Evolutionary conservation across 1,140 invertebrate species (phyloP).

Genomic region (Ladona fulva): DNA sequence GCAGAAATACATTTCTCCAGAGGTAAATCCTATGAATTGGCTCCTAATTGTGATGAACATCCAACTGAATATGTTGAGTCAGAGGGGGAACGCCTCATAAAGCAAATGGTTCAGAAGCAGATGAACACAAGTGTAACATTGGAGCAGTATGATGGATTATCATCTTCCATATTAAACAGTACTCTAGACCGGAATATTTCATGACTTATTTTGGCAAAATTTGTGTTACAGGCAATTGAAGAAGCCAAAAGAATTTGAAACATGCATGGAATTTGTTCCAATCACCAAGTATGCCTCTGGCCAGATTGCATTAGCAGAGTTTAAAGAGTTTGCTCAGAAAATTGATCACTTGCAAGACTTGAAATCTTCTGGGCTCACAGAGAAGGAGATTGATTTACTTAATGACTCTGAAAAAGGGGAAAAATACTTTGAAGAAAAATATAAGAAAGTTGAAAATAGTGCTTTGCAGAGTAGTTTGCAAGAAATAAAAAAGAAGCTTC

Average conservation of each 20-base stretch:
- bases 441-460: conserved; percentile 26
- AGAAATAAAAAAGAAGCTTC: conserved; percentile 20
- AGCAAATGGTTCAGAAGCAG: conserved; percentile 29
- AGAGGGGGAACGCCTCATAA: conserved; percentile 29
- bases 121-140: conserved; percentile 26
- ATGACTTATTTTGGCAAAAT: no score
- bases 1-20: conserved; percentile 17
- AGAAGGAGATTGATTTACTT: conserved; percentile 27
- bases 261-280: conserved; percentile 23
- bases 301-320: conserved; percentile 24
- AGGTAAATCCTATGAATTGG: conserved; percentile 14
- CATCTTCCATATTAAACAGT: not conserved
- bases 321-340: conserved; percentile 21
- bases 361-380: conserved; percentile 25
- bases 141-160: conserved; percentile 26
- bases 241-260: conserved; percentile 26
- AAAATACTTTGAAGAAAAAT: conserved; percentile 23
- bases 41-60: conserved; percentile 16
- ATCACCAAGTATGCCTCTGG: conserved; percentile 26
- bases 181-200: no score
- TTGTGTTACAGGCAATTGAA: conserved; percentile 26
- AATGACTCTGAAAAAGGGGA: conserved; percentile 20
- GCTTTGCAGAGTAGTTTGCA: conserved; percentile 12
- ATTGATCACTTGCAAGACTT: conserved; percentile 24
- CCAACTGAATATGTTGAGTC: conserved; percentile 23